phyloP scores from a whole-genome alignment of 2,888 invertebrate genomes.

The Alloplasta piceator region DNA sequence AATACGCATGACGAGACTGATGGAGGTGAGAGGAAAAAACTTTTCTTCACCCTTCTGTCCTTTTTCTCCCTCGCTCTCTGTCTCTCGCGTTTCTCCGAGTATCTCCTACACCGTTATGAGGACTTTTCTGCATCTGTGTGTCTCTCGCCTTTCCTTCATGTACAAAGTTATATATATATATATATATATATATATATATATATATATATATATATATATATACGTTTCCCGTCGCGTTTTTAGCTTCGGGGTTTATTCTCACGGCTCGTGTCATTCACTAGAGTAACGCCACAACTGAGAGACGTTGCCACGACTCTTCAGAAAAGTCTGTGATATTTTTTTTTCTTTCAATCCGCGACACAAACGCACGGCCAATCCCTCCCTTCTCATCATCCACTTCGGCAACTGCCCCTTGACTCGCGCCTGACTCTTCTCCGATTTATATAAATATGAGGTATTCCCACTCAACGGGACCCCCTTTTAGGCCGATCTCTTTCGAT shows the following conservation, averaged over 20 bases:
- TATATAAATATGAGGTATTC: background rate
- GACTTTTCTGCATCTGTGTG: conserved; percentile 26
- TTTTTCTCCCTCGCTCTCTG: background rate
- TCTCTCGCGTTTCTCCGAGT: conserved; percentile 21
- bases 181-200: background rate
- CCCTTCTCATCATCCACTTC: background rate
- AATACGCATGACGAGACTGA: conserved; percentile 38
- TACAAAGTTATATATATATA: background rate
- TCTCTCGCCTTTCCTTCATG: background rate
- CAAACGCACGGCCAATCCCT: conserved; percentile 4
- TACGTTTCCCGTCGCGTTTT: conserved; percentile 40
- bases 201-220: background rate
- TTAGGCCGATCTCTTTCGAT: no score
- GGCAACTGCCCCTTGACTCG: conserved; percentile 14
- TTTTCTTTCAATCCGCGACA: conserved; percentile 26
- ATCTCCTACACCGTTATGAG: conserved; percentile 32
- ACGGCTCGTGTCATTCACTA: conserved; percentile 28
- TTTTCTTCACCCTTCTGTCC: conserved; percentile 43
- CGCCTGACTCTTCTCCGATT: background rate
- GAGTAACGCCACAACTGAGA: conserved; percentile 24
- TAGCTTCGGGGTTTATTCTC: conserved; percentile 34
- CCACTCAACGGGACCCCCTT: no score
- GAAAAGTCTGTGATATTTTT: conserved; percentile 4
- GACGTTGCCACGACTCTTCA: background rate
- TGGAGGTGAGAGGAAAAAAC: conserved; percentile 16